Conservation (phyloP, 2,113 vertebrate species). For the Rutilus rutilus region DNA sequence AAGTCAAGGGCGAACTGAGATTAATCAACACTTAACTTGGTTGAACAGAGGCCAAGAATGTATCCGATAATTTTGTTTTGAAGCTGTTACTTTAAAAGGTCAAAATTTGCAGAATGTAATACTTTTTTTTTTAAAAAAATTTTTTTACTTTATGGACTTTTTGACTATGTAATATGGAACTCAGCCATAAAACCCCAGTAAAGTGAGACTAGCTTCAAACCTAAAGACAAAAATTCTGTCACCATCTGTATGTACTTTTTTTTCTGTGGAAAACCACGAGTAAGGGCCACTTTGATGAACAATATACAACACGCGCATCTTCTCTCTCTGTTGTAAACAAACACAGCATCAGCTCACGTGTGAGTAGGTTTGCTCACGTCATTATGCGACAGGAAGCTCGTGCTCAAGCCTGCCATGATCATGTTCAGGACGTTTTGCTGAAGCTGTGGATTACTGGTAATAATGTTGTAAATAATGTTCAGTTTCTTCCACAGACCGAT, state of each 20-base stretch:
- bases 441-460: too few relatives aligned
- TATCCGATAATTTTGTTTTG: not conserved
- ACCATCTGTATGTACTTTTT: too few relatives aligned
- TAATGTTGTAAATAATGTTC: too few relatives aligned
- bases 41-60: constrained; percentile 24
- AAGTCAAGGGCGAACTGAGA: constrained; percentile 17
- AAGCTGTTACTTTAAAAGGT: constrained; percentile 24
- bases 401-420: too few relatives aligned
- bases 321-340: too few relatives aligned
- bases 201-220: not conserved
- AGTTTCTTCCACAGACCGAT: too few relatives aligned
- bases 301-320: too few relatives aligned
- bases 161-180: not conserved
- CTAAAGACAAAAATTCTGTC: not conserved
- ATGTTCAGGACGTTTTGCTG: too few relatives aligned
- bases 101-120: not conserved
- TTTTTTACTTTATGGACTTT: not conserved
- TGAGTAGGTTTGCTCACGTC: too few relatives aligned
- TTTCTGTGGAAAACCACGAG: not conserved
- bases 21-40: constrained; percentile 25
- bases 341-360: too few relatives aligned
- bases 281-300: too few relatives aligned
- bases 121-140: not conserved
- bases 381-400: too few relatives aligned
- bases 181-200: not conserved